A percentile compares a stretch with the other conserved stretches of the same genome.
These are phyloP conservation scores for Cervus canadensis DNA, from an alignment of 2,113 vertebrate species.

Conservation along the genomic window DNA sequence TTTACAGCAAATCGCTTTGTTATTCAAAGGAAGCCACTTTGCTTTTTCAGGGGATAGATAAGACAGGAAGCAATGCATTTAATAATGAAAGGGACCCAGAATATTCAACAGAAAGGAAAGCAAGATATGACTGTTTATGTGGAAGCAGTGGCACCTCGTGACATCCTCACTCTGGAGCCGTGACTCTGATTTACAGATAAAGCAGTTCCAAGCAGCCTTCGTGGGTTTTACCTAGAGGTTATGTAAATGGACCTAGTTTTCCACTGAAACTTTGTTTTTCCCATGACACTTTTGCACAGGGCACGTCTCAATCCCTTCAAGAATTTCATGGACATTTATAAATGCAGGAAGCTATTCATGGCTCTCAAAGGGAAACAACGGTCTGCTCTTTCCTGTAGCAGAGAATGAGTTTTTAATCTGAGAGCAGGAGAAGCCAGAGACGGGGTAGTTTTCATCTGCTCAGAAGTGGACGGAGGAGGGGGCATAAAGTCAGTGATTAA, in stretches of 20 bases:
- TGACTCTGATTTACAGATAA: neutral
- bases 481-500: neutral
- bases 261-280: neutral
- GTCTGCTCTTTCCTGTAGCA: neutral
- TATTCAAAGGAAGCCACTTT: neutral
- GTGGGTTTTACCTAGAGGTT: neutral
- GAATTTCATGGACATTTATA: slow-evolving; percentile 28
- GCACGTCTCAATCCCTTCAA: neutral
- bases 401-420: neutral
- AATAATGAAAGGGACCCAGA: neutral
- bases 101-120: neutral
- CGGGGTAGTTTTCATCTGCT: neutral
- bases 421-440: neutral
- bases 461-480: neutral
- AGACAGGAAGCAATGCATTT: neutral
- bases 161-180: neutral
- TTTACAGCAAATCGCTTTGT: neutral
- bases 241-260: neutral
- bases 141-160: rapidly evolving
- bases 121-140: rapidly evolving
- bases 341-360: slow-evolving; percentile 33
- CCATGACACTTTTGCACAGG: slow-evolving; percentile 24
- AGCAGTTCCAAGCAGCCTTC: neutral
- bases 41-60: neutral
- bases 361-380: slow-evolving; percentile 27